Evolutionary conservation across 2,888 invertebrate genomes (phyloP).

Genomic region (Chymomyza fuscimana): DNA sequence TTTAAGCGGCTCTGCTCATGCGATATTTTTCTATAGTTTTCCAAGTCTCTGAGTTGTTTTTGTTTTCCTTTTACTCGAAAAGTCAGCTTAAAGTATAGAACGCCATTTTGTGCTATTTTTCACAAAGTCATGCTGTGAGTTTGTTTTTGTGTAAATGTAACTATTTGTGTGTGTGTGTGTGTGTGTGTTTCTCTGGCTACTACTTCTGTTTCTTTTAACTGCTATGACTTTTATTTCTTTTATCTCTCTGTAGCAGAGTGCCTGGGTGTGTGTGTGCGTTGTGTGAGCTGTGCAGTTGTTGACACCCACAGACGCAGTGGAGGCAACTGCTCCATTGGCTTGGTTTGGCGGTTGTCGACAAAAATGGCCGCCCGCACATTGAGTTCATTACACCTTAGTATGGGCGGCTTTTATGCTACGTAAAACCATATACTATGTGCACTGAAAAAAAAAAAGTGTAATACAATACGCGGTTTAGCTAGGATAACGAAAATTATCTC

Average conservation of each 20-base stretch:
- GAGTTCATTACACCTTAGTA: slow-evolving; percentile 62
- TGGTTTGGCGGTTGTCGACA: neutral
- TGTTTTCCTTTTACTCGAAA: neutral
- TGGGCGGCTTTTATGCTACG: slow-evolving; percentile 13
- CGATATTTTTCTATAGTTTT: neutral
- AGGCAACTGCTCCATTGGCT: neutral
- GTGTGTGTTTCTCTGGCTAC: slow-evolving; percentile 27
- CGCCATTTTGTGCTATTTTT: slow-evolving; percentile 44
- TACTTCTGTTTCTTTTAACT: slow-evolving; percentile 46
- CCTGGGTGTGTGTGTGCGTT: slow-evolving; percentile 32
- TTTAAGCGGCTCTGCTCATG: slow-evolving; percentile 31
- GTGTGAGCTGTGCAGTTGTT: slow-evolving; percentile 68
- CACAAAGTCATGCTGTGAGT: slow-evolving; percentile 21
- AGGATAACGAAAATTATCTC: too few relatives aligned
- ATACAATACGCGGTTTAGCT: too few relatives aligned
- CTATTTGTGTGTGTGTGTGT: slow-evolving; percentile 28
- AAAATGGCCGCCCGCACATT: slow-evolving; percentile 31
- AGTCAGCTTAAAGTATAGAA: neutral
- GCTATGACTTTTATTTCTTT: slow-evolving; percentile 47
- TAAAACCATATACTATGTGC: neutral
- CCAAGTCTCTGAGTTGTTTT: slow-evolving; percentile 8
- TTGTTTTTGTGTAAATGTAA: slow-evolving; percentile 16
- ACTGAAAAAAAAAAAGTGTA: neutral
- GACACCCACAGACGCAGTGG: slow-evolving; percentile 59
- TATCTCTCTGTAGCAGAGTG: slow-evolving; percentile 22